phyloP scores from a whole-genome alignment of 1,140 invertebrate species.

The Drosophila nigrodunni region DNA sequence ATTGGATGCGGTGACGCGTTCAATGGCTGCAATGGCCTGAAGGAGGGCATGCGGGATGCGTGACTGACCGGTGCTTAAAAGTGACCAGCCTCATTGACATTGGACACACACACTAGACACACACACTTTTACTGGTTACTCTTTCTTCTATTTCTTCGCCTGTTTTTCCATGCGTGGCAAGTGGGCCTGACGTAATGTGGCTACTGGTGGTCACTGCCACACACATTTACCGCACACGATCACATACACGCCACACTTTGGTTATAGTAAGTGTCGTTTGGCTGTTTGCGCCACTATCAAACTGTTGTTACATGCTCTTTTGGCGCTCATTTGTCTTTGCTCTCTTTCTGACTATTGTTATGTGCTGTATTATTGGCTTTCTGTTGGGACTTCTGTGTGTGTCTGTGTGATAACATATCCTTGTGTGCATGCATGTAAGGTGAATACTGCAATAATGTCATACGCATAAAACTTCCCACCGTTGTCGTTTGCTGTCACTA shows the following conservation, averaged over 20 bases:
- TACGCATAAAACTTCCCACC: slow-evolving; percentile 81
- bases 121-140: not conserved
- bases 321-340: slow-evolving; percentile 54
- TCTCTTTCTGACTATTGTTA: slow-evolving; percentile 49
- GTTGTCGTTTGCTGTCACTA: slow-evolving; percentile 64
- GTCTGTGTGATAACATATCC: slow-evolving; percentile 61
- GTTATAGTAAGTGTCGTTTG: slow-evolving; percentile 50
- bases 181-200: slow-evolving; percentile 48
- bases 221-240: slow-evolving; percentile 15
- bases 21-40: slow-evolving; percentile 15
- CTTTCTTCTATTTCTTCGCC: slow-evolving; percentile 62
- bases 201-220: slow-evolving; percentile 67
- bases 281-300: slow-evolving; percentile 66
- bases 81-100: slow-evolving; percentile 76
- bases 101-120: slow-evolving; percentile 37
- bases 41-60: slow-evolving; percentile 9
- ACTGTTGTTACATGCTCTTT: slow-evolving; percentile 34
- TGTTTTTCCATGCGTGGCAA: slow-evolving; percentile 57
- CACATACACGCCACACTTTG: slow-evolving; percentile 10
- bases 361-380: slow-evolving; percentile 27
- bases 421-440: slow-evolving; percentile 82
- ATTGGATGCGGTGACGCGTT: slow-evolving; percentile 70
- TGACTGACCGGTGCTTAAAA: slow-evolving; percentile 59
- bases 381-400: not conserved
- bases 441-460: slow-evolving; percentile 79